Conservation (phyloP, 2,888 invertebrate species). For the Actias luna region DNA sequence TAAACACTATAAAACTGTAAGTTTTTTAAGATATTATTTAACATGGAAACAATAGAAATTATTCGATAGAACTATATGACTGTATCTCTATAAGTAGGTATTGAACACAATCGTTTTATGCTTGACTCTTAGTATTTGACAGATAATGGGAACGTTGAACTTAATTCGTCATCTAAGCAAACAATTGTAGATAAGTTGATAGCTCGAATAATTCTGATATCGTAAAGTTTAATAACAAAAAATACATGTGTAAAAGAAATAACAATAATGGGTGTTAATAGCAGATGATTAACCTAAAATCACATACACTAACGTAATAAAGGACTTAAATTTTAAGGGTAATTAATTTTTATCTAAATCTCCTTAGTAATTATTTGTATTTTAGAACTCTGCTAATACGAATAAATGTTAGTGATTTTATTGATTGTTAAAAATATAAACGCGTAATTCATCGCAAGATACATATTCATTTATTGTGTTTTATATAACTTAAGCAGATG, state of each 20-base stretch:
- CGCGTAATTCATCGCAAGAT: too few species aligned
- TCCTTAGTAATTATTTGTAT: too few species aligned
- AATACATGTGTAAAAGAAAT: not conserved
- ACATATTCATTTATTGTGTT: too few species aligned
- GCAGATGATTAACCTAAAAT: not conserved
- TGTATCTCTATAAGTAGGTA: not conserved
- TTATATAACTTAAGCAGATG: too few species aligned
- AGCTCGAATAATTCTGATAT: not conserved
- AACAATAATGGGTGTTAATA: not conserved
- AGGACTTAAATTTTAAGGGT: not conserved
- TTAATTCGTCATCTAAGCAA: conserved; percentile 26
- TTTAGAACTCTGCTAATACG: too few species aligned
- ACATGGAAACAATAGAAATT: not conserved
- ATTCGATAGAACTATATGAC: not conserved
- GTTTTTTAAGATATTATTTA: not conserved
- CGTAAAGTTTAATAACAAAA: not conserved
- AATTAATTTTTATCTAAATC: not conserved
- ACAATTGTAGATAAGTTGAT: conserved; percentile 18
- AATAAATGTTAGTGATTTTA: too few species aligned
- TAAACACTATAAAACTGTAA: not conserved
- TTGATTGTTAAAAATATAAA: too few species aligned
- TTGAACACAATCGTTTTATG: conserved; percentile 13
- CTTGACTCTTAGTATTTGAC: conserved; percentile 21
- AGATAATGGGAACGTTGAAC: conserved; percentile 35
- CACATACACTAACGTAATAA: too few species aligned